Base-by-base conservation (phyloP, 2,888 invertebrate genomes). In the Hoplodrina ambigua region DNA sequence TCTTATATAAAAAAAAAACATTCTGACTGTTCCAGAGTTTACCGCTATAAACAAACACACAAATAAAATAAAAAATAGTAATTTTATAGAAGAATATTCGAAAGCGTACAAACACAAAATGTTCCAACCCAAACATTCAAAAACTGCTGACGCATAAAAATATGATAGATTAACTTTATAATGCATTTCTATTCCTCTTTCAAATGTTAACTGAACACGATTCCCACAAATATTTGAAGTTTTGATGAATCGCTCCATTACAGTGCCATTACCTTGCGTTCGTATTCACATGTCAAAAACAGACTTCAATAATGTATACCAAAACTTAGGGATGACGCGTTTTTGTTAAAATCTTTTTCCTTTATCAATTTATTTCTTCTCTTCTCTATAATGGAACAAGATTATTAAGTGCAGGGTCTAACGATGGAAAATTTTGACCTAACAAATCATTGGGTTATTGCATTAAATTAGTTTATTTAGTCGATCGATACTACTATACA, bases 221-320 rank as follows among this genome's bases (percentile, higher is more conserved):
- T 57, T 64, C 25, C 63, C 41, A 67, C 62, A 72, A 81, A 85
- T 62, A 74, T 84, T 72, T 72, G 76, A 81, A 80, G 72, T 78
- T 86, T 78, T 87, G 86, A 88, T 85, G 82, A 82, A 87, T 86
- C 69, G 82, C 57, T 76, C 63, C 80, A 78, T 84, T 79, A 80
- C 61, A 71, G 61, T 13, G 25, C 56, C 44, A 78, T 79, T 78
- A 60, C 64, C 33, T 33, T 25, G 63, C 30, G 69, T 80, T 79
- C 82, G 81, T 79, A 78, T 80, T 78, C 70, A 78, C 64, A 76
- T 75, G 80, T 79, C 81, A 84, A 69, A 74, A 70, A 75, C 78
- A 73, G 1, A 54, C n/a, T 60, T 63, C 30, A 61, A 61, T 75
- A 59, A 58, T 65, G 33, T 61, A 58, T 33, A 41, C 17, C 46